Evolutionary conservation across 1,140 invertebrate genomes (phyloP).

Genomic region (Eufriesea mexicana): DNA sequence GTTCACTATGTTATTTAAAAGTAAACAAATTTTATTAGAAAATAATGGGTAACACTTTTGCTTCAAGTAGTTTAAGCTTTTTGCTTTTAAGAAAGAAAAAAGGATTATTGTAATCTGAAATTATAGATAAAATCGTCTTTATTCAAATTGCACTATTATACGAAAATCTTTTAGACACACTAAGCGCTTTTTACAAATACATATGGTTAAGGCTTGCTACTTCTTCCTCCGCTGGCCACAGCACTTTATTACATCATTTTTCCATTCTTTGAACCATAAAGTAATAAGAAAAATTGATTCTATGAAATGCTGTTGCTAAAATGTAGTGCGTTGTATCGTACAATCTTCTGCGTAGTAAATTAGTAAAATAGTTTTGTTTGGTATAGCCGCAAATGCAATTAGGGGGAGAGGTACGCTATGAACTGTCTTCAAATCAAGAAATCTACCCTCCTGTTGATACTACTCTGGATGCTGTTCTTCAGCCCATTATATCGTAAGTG

Average conservation of each 20-base stretch:
- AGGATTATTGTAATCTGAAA: constrained; percentile 2
- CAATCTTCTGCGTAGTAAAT: constrained; percentile 56
- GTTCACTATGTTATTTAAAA: background rate
- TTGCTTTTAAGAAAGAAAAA: constrained; percentile 39
- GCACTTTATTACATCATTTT: constrained; percentile 12
- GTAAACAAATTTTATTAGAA: constrained; percentile 3
- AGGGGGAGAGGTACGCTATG: constrained; percentile 79
- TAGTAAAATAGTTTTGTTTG: constrained; percentile 76
- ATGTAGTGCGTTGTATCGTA: constrained; percentile 45
- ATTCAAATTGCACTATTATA: constrained; percentile 17
- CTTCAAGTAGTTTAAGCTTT: constrained; percentile 47
- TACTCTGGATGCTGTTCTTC: constrained; percentile 81
- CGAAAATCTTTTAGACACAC: constrained; percentile 18
- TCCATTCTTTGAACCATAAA: background rate
- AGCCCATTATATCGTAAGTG: constrained; percentile 82
- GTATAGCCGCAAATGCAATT: constrained; percentile 81
- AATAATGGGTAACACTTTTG: constrained; percentile 38
- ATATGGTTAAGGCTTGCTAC: constrained; percentile 50
- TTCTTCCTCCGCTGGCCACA: constrained; percentile 21
- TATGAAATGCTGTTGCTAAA: constrained; percentile 38
- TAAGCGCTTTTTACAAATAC: constrained; percentile 47
- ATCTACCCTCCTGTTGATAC: constrained; percentile 78
- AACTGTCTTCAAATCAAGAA: constrained; percentile 80
- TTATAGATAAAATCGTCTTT: constrained; percentile 7
- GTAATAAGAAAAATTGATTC: background rate